Base-by-base conservation (phyloP, 2,888 invertebrate genomes). In the Drosophila histrio region DNA sequence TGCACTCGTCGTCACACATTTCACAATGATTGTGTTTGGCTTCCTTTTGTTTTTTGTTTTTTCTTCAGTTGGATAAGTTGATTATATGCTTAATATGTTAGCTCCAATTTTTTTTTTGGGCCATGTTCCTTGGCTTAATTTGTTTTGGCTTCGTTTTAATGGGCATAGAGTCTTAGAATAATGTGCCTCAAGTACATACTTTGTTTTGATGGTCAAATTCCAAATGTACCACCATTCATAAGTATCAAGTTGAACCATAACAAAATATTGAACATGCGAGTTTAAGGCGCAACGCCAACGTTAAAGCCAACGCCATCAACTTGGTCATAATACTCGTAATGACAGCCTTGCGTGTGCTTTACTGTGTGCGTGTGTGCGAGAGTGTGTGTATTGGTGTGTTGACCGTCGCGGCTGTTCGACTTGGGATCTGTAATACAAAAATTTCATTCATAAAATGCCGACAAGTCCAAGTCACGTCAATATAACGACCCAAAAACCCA, bases 361-460 rank as follows among this genome's bases (percentile, higher is more conserved):
- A 43, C n/a, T 15, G 9, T 17, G 19, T 49, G 9, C n/a, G 17
- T 49, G 21, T 56, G 15, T 43, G 9, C 17, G 28, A 30, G 47
- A 47, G 43, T 28, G 43, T 38, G 34, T 9, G 32, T 50, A 36
- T 36, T 5, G 2, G 52, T 47, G 47, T 57, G 43, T 65, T 66
- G 58, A 71, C 63, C 58, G 52, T 19, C 53, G 43, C 53, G 24
- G 52, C 39, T 49, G n/a, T 34, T 24, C 34, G 41, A 44, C 38
- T 56, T 41, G 43, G 43, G 41, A 41, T 52, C 59, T 52, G 43
- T 53, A 58, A 41, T 44, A 53, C 17, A 34, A 19, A 21, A 36
- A 15, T 61, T 87, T 82, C 87, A 82, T 82, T 82, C 87, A 82
- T 82, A 87, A 87, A 87, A 80, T 59, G 82, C 82, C 72, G 76